A percentile compares a stretch with the other conserved stretches of the same genome.
phyloP scores from a whole-genome alignment of 1,140 invertebrate genomes.

The Drosophila bipectinata region DNA sequence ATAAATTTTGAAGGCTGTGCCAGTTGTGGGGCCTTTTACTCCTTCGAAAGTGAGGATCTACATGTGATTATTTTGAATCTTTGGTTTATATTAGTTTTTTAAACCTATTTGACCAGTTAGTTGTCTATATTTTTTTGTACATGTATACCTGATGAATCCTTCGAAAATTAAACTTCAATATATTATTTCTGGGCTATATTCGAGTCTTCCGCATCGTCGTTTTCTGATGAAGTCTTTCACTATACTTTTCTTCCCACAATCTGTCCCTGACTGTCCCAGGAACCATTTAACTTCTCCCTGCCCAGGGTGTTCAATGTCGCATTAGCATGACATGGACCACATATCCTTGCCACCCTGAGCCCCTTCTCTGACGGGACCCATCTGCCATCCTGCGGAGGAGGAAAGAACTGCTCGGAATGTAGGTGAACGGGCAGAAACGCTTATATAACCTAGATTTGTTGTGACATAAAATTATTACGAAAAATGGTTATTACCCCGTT shows the following conservation, averaged over 20 bases:
- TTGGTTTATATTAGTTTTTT: too few species aligned
- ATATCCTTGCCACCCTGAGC: slow-evolving; percentile 9
- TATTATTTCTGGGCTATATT: too few species aligned
- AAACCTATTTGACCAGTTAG: neutral
- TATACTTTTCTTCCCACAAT: neutral
- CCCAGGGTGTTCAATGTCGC: slow-evolving; percentile 32
- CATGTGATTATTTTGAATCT: too few species aligned
- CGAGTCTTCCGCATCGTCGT: neutral
- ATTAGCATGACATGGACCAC: slow-evolving; percentile 34
- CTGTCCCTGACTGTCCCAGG: slow-evolving; percentile 4
- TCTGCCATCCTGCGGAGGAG: slow-evolving; percentile 32
- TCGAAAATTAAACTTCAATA: too few species aligned
- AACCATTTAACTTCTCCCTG: slow-evolving; percentile 20
- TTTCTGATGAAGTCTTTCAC: neutral
- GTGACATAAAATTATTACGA: slow-evolving; percentile 83
- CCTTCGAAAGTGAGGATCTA: too few species aligned
- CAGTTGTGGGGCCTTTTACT: too few species aligned
- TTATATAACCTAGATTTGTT: slow-evolving; percentile 80
- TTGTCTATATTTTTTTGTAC: too few species aligned
- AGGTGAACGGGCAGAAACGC: slow-evolving; percentile 31
- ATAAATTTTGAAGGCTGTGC: too few species aligned
- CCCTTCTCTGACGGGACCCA: slow-evolving; percentile 35
- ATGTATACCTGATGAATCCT: too few species aligned
- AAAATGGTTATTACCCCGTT: slow-evolving; percentile 83
- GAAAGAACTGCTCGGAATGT: slow-evolving; percentile 31